Base-by-base conservation (phyloP, 2,113 vertebrate genomes). In the Petroica traversi region DNA sequence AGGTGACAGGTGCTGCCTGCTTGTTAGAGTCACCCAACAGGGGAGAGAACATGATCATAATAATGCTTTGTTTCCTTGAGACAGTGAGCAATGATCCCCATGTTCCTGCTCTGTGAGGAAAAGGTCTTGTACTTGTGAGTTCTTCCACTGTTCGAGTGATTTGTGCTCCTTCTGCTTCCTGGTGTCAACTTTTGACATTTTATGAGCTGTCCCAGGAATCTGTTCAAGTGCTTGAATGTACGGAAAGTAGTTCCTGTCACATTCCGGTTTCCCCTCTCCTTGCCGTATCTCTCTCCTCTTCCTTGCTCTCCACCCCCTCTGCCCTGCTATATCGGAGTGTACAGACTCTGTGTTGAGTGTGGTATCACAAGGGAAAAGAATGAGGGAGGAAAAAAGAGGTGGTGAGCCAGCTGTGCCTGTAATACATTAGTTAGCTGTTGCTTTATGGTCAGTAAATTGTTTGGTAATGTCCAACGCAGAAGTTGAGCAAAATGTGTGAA, bases 221-320 rank as follows among this genome's bases (percentile, higher is more conserved):
- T 51, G 7, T 72, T 79, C 28, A 31, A 71, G 52, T 34, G 77
- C 41, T 29, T 43, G 48, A 86, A 62, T 28, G 43, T 49, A 33
- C 0, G 1, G 43, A 55, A 55, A 61, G 41, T 16, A 5, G 48
- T 72, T 3, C 2, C 9, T 8, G 4, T 41, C 31, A 40, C 19
- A 23, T 75, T 63, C 6, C 45, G 36, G 12, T 68, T 81, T n/a
- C 19, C 7, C 6, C 4, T 80, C 29, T 64, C 8, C 34, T 58
- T 54, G 16, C 23, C 40, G 25, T 19, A 1, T 61, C 25, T 25
- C 0, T 62, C 18, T n/a, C 38, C 49, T 36, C 20, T 45, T 45
- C 33, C 40, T 19, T 51, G 11, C n/a, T 26, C 15, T 58, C 34
- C 4, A 0, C 8, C 24, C 23, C 13, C 16, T 13, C 14, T 8